A percentile compares a stretch with the other conserved stretches of the same genome.
These are phyloP conservation scores for Sprattus sprattus DNA, from an alignment of 2,113 vertebrate species.

Conservation along the genomic window DNA sequence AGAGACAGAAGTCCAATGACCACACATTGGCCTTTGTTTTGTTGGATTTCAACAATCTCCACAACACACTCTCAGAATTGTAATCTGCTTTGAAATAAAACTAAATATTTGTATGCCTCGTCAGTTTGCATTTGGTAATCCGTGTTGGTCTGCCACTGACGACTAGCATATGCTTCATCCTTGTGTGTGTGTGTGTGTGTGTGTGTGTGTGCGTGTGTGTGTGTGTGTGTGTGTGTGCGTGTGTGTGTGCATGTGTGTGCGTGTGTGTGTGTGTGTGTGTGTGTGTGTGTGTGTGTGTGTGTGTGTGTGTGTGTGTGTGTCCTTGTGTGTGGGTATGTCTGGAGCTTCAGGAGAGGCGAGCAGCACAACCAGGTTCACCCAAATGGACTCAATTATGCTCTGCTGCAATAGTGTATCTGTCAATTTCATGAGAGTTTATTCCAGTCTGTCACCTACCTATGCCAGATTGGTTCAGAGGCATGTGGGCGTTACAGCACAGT, in stretches of 20 bases:
- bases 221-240: too few species aligned
- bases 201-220: too few species aligned
- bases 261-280: too few species aligned
- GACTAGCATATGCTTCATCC: not conserved
- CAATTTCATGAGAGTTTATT: not conserved
- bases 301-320: not conserved
- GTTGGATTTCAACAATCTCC: not conserved
- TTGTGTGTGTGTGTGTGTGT: not conserved
- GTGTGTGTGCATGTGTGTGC: too few species aligned
- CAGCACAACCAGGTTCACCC: not conserved
- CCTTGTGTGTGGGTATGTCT: not conserved
- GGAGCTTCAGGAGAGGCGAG: not conserved
- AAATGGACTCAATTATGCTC: not conserved
- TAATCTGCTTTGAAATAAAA: too few species aligned
- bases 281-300: too few species aligned
- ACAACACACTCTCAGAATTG: not conserved
- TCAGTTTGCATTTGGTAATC: not conserved
- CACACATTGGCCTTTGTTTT: slow-evolving; percentile 28
- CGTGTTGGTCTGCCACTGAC: not conserved
- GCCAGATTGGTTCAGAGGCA: not conserved
- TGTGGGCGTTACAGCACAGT: not conserved
- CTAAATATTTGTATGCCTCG: not conserved
- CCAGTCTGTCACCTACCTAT: not conserved
- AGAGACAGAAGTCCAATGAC: slow-evolving; percentile 33
- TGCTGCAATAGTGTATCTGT: not conserved